Conservation (phyloP, 2,888 invertebrate genomes). For the Drosophila neutralis region DNA sequence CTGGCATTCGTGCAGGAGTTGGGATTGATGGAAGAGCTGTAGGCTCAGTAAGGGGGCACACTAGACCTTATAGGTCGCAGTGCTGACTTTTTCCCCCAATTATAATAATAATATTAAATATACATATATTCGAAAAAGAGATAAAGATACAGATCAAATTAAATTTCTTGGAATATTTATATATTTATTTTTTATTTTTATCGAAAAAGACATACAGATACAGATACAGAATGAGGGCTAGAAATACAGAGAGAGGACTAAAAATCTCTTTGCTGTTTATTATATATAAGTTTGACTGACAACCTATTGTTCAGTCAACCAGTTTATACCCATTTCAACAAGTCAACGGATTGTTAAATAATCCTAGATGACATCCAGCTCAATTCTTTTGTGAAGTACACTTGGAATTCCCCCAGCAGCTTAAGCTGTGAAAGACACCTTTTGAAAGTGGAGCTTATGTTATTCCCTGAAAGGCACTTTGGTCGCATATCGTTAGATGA, state of each 20-base stretch:
- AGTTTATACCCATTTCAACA: background rate
- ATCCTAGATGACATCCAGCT: background rate
- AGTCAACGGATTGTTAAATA: background rate
- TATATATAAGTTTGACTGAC: background rate
- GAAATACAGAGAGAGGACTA: accelerated
- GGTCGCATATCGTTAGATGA: background rate
- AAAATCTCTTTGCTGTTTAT: background rate
- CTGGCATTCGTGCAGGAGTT: too few species aligned
- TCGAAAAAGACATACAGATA: too few species aligned
- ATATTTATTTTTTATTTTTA: too few species aligned
- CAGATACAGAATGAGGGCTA: background rate
- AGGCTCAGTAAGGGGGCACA: too few species aligned
- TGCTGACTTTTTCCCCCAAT: too few species aligned
- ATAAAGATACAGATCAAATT: background rate
- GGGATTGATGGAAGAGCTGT: too few species aligned
- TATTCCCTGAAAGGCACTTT: background rate
- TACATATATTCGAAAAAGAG: too few species aligned
- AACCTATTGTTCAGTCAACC: background rate
- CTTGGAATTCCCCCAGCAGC: background rate
- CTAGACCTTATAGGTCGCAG: too few species aligned
- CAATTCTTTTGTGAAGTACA: background rate
- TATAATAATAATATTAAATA: too few species aligned
- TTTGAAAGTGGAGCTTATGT: background rate
- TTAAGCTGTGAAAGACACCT: background rate
- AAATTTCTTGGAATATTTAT: too few species aligned